Base-by-base conservation (phyloP, 2,888 invertebrate genomes). In the Frankliniella intonsa region DNA sequence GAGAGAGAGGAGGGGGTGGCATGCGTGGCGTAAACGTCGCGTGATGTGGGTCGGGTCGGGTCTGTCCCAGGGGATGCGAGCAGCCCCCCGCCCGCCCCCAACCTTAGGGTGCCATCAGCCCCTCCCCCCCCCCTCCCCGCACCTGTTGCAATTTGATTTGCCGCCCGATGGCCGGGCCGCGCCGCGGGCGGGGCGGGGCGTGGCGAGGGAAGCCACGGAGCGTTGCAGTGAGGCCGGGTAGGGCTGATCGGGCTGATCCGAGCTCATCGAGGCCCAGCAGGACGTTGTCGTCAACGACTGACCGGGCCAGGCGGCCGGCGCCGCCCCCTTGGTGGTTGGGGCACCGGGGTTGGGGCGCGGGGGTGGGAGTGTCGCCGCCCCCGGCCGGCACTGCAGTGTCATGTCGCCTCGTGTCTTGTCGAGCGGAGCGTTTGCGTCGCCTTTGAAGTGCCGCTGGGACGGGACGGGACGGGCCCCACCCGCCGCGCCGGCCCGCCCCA, bases 21-120 rank as follows among this genome's bases (percentile, higher is more conserved):
- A n/a, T n/a, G n/a, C n/a, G n/a, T n/a, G n/a, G n/a, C n/a, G n/a
- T n/a, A n/a, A n/a, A n/a, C n/a, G 50, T 12, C 12, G 22, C 50
- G 79, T 25, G 25, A 65, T 80, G 65, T n/a, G 38, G 49, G 80
- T 10, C 22, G 22, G 81, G 55, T 83, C 83, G 82, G 82, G 19
- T n/a, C 62, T 62, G n/a, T 17, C 62, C 62, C n/a, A 10, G 62
- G 62, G 62, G 62, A 19, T 55, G 55, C n/a, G n/a, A n/a, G n/a
- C n/a, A n/a, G 3, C 10, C 55, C 55, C 55, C 10, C 55, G 19
- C 62, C 14, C 62, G 12, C 17, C 62, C 62, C n/a, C 62, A 7
- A 0, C 14, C 11, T 10, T 14, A 14, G 62, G 14, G 19, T n/a
- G 19, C 12, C 55, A 55, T 17, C 55, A 17, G 14, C 55, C 9